Conservation (phyloP, 1,140 invertebrate genomes). For the Yoshiicerus persimilis region DNA sequence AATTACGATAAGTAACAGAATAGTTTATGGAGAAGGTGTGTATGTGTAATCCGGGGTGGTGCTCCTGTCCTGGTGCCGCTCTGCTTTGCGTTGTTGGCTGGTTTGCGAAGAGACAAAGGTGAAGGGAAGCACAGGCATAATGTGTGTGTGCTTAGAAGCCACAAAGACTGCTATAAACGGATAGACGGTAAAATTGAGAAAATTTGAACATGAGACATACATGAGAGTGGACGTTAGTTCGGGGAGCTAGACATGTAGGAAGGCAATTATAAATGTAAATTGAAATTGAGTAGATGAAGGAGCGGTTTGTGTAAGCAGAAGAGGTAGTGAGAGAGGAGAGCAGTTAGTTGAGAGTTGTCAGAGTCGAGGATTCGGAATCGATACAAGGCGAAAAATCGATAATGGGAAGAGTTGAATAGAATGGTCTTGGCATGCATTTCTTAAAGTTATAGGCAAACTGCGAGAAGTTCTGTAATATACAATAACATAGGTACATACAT, state of each 20-base stretch:
- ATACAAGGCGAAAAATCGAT: slow-evolving; percentile 40
- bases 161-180: background rate
- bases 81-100: background rate
- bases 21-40: slow-evolving; percentile 25
- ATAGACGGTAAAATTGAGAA: background rate
- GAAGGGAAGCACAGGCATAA: background rate
- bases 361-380: slow-evolving; percentile 32
- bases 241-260: background rate
- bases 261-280: slow-evolving; percentile 43
- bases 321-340: slow-evolving; percentile 1
- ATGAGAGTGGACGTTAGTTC: background rate
- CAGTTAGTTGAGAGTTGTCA: slow-evolving; percentile 11
- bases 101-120: background rate
- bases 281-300: slow-evolving; percentile 34
- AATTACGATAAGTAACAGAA: slow-evolving; percentile 29
- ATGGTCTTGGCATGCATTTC: slow-evolving; percentile 38
- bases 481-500: background rate
- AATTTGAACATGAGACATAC: background rate
- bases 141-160: background rate
- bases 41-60: background rate
- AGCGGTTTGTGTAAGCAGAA: slow-evolving; percentile 13
- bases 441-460: slow-evolving; percentile 19
- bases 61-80: background rate
- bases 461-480: background rate
- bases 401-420: slow-evolving; percentile 43